Percentiles rank a stretch among this genome's conserved stretches.
phyloP scores from a whole-genome alignment of 2,113 vertebrate genomes.

The Aegithalos caudatus region DNA sequence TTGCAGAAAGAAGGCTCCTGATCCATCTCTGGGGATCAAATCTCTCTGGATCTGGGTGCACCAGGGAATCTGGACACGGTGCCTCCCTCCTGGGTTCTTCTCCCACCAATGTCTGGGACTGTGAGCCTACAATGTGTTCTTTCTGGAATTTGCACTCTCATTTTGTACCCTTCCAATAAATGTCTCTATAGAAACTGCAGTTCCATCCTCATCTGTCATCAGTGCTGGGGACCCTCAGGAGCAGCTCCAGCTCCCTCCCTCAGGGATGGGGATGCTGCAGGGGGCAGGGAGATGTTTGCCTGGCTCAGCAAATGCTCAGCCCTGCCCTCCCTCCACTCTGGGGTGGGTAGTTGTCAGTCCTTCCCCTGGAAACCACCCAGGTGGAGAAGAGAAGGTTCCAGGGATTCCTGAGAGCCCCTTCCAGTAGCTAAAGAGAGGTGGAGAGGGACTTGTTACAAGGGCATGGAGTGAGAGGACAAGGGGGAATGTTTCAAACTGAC shows the following conservation, averaged over 20 bases:
- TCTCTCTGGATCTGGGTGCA: not conserved
- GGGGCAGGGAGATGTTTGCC: not conserved
- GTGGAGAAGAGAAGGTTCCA: not conserved
- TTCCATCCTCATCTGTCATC: not conserved
- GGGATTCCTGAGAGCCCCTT: not conserved
- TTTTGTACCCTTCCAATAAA: slow-evolving; percentile 39
- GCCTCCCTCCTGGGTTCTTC: not conserved
- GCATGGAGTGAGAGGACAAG: not conserved
- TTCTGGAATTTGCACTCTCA: not conserved
- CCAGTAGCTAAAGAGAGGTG: not conserved
- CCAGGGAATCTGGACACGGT: accelerated
- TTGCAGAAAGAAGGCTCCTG: not conserved
- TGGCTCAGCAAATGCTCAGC: not conserved
- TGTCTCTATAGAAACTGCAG: not conserved
- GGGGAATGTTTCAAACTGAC: not conserved
- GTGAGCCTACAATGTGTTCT: accelerated
- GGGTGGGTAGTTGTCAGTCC: not conserved
- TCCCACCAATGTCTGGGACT: not conserved
- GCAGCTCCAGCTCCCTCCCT: not conserved
- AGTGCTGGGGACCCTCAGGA: not conserved
- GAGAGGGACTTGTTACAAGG: not conserved
- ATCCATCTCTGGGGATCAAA: not conserved
- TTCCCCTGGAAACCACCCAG: not conserved
- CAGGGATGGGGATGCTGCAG: not conserved
- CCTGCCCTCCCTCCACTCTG: not conserved